Base-by-base conservation (phyloP, 2,797 vertebrate species). In the Sibirionetta formosa region DNA sequence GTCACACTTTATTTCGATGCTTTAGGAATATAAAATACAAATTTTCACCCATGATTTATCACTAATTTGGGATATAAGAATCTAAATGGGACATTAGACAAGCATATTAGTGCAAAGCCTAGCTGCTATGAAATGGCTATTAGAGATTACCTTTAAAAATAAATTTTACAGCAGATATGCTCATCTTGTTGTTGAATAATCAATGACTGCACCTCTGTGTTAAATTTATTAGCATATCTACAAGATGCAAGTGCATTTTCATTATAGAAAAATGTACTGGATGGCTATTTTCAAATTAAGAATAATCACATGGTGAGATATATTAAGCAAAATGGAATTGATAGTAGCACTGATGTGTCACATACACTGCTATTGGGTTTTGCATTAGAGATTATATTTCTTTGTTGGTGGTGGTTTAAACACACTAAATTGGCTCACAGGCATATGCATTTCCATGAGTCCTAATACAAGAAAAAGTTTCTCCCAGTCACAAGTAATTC, bases 171-270 rank as follows among this genome's bases (percentile, higher is more conserved):
- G 83, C 75, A 75, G 40, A 77, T 95, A 75, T 54, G 83, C 90
- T 96, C 93, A 82, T 94, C 83, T 84, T 94, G 87, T 88, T 95
- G 65, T 90, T 94, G 87, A 93, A 94, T 96, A 96, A 95, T 96
- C 95, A 94, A 84, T 93, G 75, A 23, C 78, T 90, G 90, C 60
- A 94, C 88, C 93, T 93, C 81, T 77, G 23, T 94, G 91, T 94
- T 95, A 94, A 93, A 93, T 95, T 90, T 95, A 94, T 96, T 94
- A 96, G 82, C 86, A 87, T 96, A 95, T 84, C 85, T 88, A 94
- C 90, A 91, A 94, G 88, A 86, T 90, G 66, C 79, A 90, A 95
- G 91, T 93, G 81, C 83, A 93, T 86, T 88, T 95, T 92, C 83
- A 86, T 94, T 93, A 92, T 27, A 92, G 71, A 93, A 87, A 93